Evolutionary conservation across 2,797 vertebrate species (phyloP), one percentile per base, ranked within the genome.

Genomic region (Ptychadena robeensis): DNA sequence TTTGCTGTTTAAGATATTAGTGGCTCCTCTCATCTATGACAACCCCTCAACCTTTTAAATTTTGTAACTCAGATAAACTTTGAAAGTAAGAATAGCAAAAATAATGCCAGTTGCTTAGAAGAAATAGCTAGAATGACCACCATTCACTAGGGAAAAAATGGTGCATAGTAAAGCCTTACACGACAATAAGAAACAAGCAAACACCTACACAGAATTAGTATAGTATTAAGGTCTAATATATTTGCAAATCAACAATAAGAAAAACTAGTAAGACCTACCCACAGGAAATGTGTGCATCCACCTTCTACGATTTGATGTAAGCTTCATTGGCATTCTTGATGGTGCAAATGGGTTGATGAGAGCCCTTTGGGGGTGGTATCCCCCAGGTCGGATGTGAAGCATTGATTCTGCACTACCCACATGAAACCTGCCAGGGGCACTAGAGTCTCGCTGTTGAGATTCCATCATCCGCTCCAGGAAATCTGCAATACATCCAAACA

Each of bases 241-340:
- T 27, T 2, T 0, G 2, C 59, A 11, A 0, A 8, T 8, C n/a
- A 61, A 11, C 10, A 53, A 44, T 15, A 10, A 12, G 30, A 14
- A 4, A 27, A 61, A 25, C 3, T 22, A 28, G n/a, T 10, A 44
- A 1, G 1, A 76, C 93, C 91, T 86, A 99, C 97, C 97, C 30
- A 98, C 94, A 0, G 98, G 98, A 79, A 99, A 99, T 0, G 98
- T 98, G 92, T 99, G 98, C 97, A 99, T 98, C 98, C 98, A 99
- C 61, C 98, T 95, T 4, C 98, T 87, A 48, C 98, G 93, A 87
- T 99, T 99, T 1, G 98, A 99, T 0, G 98, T 99, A 37, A 99
- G 96, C 76, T 98, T 99, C 97, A 98, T 97, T 86, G 97, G 98
- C 96, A 99, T 99, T 74, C 98, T 95, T 34, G 97, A 98, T 0